Conservation (phyloP, 2,113 vertebrate genomes). For the Pedionomus torquatus region DNA sequence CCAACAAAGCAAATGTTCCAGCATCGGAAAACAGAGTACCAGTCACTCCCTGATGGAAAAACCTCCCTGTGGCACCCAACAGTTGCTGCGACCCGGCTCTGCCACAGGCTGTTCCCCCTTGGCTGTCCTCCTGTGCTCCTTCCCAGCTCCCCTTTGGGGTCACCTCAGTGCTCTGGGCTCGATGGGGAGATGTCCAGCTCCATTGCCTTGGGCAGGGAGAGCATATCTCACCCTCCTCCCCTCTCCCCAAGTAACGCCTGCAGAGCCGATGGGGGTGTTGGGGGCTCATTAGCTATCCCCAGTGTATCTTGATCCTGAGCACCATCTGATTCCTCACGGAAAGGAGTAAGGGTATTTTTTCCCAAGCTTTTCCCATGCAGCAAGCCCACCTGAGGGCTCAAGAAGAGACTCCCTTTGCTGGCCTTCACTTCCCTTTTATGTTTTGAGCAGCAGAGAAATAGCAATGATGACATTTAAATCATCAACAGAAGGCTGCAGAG, state of each 20-base stretch:
- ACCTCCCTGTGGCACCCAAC: background rate
- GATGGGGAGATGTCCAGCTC: background rate
- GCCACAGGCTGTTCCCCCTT: background rate
- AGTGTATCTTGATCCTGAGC: background rate
- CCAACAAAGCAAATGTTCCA: constrained; percentile 21
- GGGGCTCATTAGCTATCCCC: background rate
- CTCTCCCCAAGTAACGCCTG: background rate
- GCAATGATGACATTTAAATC: background rate
- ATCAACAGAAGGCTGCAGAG: constrained; percentile 42
- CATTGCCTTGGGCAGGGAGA: accelerated
- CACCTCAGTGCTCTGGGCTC: accelerated
- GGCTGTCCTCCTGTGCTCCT: accelerated
- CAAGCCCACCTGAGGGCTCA: background rate
- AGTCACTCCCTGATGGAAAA: background rate
- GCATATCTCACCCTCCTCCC: background rate
- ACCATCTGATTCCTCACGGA: background rate
- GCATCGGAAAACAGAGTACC: background rate
- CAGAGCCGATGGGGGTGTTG: background rate
- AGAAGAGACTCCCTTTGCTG: background rate
- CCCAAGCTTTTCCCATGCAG: background rate
- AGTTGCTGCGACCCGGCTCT: background rate
- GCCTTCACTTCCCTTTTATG: background rate
- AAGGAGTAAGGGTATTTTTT: background rate
- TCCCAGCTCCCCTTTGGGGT: background rate
- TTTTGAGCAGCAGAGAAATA: constrained; percentile 5